These are phyloP conservation scores for Valencia hispanica DNA, from an alignment of 2,797 vertebrate species.

Conservation along the genomic window DNA sequence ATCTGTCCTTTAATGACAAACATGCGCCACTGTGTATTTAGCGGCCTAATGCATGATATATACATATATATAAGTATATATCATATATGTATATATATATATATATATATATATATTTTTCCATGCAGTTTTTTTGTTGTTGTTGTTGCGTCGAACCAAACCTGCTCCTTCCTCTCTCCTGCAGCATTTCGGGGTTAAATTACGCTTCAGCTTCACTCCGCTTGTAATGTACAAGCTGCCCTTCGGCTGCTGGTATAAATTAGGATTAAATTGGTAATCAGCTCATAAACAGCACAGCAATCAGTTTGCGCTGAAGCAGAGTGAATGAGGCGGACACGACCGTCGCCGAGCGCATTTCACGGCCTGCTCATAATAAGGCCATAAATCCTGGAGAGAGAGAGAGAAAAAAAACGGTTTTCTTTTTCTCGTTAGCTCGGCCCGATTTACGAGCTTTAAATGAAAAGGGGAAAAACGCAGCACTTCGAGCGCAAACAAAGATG, in stretches of 20 bases:
- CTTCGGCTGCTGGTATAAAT: constrained; percentile 54
- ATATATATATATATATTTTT: background rate
- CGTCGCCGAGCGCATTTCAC: constrained; percentile 54
- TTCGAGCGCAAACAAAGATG: background rate
- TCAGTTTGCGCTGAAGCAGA: constrained; percentile 38
- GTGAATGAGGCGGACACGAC: constrained; percentile 43
- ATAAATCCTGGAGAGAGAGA: constrained; percentile 62
- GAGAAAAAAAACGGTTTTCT: constrained; percentile 42
- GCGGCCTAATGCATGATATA: no score
- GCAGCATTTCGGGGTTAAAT: background rate
- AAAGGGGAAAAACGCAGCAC: constrained; percentile 43
- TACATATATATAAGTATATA: no score
- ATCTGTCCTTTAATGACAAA: no score
- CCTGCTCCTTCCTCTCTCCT: background rate
- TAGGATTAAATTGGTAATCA: constrained; percentile 63
- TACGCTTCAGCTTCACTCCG: background rate
- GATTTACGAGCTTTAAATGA: constrained; percentile 80
- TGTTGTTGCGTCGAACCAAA: background rate
- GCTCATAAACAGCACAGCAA: constrained; percentile 63
- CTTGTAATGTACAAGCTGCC: constrained; percentile 9
- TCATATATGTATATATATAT: no score
- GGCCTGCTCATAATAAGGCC: constrained; percentile 70
- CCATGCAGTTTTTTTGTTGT: background rate
- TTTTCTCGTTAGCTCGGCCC: constrained; percentile 70
- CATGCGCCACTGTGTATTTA: no score